phyloP scores from a whole-genome alignment of 2,888 invertebrate species.

The Sarcophaga subvicina region DNA sequence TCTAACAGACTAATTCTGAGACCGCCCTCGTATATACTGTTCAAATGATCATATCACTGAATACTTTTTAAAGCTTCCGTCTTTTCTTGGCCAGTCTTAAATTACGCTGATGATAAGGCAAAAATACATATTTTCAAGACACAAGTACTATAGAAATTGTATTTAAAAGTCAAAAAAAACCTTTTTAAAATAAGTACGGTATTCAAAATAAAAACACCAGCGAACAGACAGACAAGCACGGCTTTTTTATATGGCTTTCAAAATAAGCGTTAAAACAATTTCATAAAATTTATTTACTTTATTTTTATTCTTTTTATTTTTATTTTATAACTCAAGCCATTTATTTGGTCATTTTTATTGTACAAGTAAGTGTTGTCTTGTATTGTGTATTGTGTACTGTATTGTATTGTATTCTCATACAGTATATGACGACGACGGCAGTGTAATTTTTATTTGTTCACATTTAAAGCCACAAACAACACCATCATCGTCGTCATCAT shows the following conservation, averaged over 20 bases:
- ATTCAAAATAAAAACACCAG: constrained; percentile 21
- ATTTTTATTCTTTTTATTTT: constrained; percentile 15
- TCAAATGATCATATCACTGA: background rate
- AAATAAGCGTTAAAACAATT: constrained; percentile 27
- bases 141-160: constrained; percentile 24
- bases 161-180: background rate
- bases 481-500: background rate
- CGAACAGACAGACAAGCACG: background rate
- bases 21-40: too few relatives aligned
- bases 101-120: background rate
- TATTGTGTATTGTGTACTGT: background rate
- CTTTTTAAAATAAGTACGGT: background rate
- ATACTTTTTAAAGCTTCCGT: constrained; percentile 33
- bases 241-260: background rate
- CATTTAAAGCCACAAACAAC: constrained; percentile 32
- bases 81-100: background rate
- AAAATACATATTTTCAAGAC: background rate
- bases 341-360: constrained; percentile 35
- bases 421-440: background rate
- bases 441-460: constrained; percentile 4
- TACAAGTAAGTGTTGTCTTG: too few relatives aligned
- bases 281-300: constrained; percentile 41
- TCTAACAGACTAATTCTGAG: too few relatives aligned
- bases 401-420: background rate
- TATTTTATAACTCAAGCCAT: background rate